Evolutionary conservation across 2,888 invertebrate genomes (phyloP), one percentile per base, ranked within the genome.

Genomic region (Epirrita christyi): DNA sequence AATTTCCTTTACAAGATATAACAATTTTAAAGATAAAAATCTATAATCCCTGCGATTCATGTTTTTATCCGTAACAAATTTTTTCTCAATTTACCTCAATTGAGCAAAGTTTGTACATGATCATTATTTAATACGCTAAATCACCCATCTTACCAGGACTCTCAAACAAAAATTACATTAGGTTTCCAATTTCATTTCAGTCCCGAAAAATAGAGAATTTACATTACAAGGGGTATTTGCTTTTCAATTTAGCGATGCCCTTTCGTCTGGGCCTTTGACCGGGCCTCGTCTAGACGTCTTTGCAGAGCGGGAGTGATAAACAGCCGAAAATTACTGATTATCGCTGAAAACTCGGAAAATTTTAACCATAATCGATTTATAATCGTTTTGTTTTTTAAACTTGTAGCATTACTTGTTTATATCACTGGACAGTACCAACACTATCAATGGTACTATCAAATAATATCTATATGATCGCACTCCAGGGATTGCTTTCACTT

Each of bases 241-340:
- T 87, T 59, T 86, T 86, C 85, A 81, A 86, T 86, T 84, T 76
- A 58, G 70, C 68, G 59, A 63, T 78, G 89, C 88, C 91, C 90
- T 90, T 88, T 89, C 70, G 88, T 70, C 87, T 85, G 87, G 86
- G 82, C 75, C 78, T 85, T 81, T 83, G 85, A 85, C 86, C 86
- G 82, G 21, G 73, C 70, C 80, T 6, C 71, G 90, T 91, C 91
- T 91, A 91, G 91, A 90, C 91, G 75, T 73, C 73, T 75, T 67
- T 77, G 75, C 74, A 68, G 76, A 73, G 66, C 73, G 72, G 67
- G n/a, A n/a, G 71, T 70, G 70, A 76, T 73, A 75, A 71, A 72
- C 69, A 70, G 68, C 68, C 66, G 63, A 70, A 72, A 71, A 75
- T 72, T 63, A 64, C 63, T 66, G 68, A 72, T 71, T 70, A 68